Conservation (phyloP, 2,888 invertebrate genomes). For the Chorisops tibialis region DNA sequence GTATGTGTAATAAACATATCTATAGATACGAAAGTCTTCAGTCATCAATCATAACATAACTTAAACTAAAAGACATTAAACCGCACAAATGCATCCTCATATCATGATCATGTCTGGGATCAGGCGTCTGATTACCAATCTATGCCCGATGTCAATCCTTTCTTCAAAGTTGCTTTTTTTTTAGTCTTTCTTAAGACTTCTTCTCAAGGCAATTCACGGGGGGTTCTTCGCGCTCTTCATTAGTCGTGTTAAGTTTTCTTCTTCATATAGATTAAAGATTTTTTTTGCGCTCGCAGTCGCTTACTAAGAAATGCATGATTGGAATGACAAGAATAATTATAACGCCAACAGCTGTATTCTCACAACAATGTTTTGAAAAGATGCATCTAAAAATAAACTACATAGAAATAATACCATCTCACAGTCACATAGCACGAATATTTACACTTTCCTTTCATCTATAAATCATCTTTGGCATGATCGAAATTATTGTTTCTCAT, state of each 20-base stretch:
- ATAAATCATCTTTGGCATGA: slow-evolving; percentile 15
- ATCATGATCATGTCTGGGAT: slow-evolving; percentile 22
- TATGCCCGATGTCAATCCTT: neutral
- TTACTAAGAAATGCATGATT: slow-evolving; percentile 8
- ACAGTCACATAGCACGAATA: neutral
- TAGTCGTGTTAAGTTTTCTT: no score
- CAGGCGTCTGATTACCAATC: slow-evolving; percentile 1
- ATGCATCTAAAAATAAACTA: slow-evolving; percentile 22
- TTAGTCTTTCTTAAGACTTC: neutral
- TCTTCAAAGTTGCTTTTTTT: neutral
- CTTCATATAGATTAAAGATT: no score
- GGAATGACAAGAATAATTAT: neutral
- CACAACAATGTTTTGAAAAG: neutral
- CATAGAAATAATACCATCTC: no score
- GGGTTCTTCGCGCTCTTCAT: slow-evolving; percentile 17
- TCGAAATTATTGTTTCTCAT: neutral
- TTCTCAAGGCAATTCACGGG: slow-evolving; percentile 4
- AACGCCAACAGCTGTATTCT: slow-evolving; percentile 7
- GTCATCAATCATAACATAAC: neutral
- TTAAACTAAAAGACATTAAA: slow-evolving; percentile 13
- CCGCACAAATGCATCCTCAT: slow-evolving; percentile 24
- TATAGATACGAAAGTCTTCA: neutral
- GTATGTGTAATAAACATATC: slow-evolving; percentile 16
- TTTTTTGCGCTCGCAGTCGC: slow-evolving; percentile 1
- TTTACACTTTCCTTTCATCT: slow-evolving; percentile 18